Evolutionary conservation across 2,888 invertebrate species (phyloP).

Genomic region (Ormyrus labotus): DNA sequence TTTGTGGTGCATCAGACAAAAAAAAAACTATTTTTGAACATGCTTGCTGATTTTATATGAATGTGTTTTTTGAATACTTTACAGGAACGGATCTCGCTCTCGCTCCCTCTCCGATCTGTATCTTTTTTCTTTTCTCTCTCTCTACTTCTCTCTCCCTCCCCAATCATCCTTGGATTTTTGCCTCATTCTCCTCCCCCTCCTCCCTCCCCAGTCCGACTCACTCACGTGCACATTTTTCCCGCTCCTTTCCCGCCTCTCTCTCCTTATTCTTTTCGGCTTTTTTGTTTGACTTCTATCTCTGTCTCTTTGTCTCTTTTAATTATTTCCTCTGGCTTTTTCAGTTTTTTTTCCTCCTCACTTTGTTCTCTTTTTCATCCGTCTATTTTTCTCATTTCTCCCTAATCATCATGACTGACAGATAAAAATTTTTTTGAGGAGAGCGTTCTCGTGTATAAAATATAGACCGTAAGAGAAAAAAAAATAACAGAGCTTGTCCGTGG

Average conservation of each 20-base stretch:
- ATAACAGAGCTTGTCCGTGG: conserved; percentile 76
- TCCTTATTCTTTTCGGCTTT: conserved; percentile 13
- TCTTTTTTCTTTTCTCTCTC: conserved; percentile 53
- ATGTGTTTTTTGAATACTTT: conserved; percentile 76
- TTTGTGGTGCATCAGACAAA: conserved; percentile 77
- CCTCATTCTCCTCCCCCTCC: conserved; percentile 23
- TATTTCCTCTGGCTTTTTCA: conserved; percentile 32
- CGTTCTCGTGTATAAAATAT: conserved; percentile 62
- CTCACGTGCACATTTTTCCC: background rate
- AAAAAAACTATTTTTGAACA: conserved; percentile 75
- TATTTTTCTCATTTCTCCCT: conserved; percentile 46
- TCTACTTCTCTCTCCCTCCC: conserved; percentile 41
- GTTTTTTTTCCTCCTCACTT: conserved; percentile 32
- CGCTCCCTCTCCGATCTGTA: conserved; percentile 61
- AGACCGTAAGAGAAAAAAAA: conserved; percentile 65
- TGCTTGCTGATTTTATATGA: conserved; percentile 77
- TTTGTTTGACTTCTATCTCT: conserved; percentile 27
- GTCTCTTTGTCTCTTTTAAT: conserved; percentile 50
- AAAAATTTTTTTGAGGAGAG: conserved; percentile 66
- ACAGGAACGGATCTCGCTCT: conserved; percentile 75
- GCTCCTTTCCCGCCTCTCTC: conserved; percentile 2
- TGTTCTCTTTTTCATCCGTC: conserved; percentile 49
- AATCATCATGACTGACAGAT: conserved; percentile 57
- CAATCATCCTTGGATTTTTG: conserved; percentile 49
- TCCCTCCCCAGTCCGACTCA: conserved; percentile 2